Conservation (phyloP, 1,140 invertebrate genomes). For the Drosophila hydei region DNA sequence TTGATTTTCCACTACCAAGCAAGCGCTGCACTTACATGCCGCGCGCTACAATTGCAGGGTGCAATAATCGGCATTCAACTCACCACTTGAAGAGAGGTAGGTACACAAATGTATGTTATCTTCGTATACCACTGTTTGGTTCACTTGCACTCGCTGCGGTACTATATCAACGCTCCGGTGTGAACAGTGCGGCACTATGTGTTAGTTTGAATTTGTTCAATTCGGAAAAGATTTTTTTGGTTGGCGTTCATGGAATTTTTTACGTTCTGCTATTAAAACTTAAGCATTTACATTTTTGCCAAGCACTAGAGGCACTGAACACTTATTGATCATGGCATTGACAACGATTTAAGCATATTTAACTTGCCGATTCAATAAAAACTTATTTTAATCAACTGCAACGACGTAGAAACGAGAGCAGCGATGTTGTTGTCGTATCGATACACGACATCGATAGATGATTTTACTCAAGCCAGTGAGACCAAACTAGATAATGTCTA, state of each 20-base stretch:
- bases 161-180: conserved; percentile 51
- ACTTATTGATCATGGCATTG: conserved; percentile 58
- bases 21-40: conserved; percentile 55
- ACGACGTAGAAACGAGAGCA: conserved; percentile 73
- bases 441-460: conserved; percentile 32
- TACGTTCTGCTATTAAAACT: conserved; percentile 34
- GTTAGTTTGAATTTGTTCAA: conserved; percentile 73
- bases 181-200: conserved; percentile 65
- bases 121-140: conserved; percentile 31
- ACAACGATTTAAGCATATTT: conserved; percentile 46
- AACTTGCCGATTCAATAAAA: conserved; percentile 49
- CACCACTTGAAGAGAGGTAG: conserved; percentile 78
- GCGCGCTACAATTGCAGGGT: conserved; percentile 61
- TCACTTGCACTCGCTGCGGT: conserved; percentile 66
- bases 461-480: conserved; percentile 1
- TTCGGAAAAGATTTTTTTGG: conserved; percentile 73
- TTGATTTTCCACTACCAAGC: conserved; percentile 22
- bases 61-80: conserved; percentile 78
- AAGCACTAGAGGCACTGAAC: conserved; percentile 56
- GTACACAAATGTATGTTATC: conserved; percentile 79
- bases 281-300: conserved; percentile 57
- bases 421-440: conserved; percentile 58
- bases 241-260: conserved; percentile 65
- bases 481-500: background rate
- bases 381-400: conserved; percentile 63